phyloP scores from a whole-genome alignment of 1,140 invertebrate genomes.

The Triops cancriformis region DNA sequence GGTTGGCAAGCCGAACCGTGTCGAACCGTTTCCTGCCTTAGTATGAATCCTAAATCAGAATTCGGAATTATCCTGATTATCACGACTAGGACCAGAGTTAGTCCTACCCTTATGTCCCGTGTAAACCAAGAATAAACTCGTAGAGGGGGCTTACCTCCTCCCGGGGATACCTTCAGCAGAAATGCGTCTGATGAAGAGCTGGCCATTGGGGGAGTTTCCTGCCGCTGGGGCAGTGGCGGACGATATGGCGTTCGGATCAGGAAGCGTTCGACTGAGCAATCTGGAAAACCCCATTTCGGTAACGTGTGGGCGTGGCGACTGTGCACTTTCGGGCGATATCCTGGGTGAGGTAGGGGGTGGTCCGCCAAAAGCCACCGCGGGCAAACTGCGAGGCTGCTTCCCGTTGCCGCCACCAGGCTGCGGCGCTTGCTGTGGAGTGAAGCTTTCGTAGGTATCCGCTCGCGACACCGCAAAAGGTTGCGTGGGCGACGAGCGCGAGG shows the following conservation, averaged over 20 bases:
- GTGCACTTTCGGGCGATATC: neutral
- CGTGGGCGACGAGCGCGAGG: neutral
- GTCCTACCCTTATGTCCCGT: neutral
- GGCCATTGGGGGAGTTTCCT: neutral
- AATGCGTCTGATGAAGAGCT: slow-evolving; percentile 16
- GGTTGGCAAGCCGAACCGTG: too few species aligned
- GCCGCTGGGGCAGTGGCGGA: neutral
- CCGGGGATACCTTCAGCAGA: slow-evolving; percentile 20
- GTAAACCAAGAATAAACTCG: neutral
- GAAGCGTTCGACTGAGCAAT: neutral
- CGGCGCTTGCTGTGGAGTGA: slow-evolving; percentile 2
- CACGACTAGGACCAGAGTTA: neutral
- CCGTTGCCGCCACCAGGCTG: neutral
- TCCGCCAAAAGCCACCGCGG: neutral
- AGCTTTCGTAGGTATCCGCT: slow-evolving; percentile 21
- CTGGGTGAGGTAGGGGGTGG: neutral
- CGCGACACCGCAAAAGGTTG: neutral
- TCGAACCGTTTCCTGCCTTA: too few species aligned
- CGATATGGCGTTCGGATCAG: neutral
- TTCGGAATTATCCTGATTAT: too few species aligned
- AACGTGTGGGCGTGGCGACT: neutral
- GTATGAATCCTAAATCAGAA: too few species aligned
- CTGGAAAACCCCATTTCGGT: neutral
- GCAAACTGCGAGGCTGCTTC: neutral
- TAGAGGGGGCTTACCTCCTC: neutral